phyloP scores from a whole-genome alignment of 1,140 invertebrate genomes.

The Potamilus streckersoni region DNA sequence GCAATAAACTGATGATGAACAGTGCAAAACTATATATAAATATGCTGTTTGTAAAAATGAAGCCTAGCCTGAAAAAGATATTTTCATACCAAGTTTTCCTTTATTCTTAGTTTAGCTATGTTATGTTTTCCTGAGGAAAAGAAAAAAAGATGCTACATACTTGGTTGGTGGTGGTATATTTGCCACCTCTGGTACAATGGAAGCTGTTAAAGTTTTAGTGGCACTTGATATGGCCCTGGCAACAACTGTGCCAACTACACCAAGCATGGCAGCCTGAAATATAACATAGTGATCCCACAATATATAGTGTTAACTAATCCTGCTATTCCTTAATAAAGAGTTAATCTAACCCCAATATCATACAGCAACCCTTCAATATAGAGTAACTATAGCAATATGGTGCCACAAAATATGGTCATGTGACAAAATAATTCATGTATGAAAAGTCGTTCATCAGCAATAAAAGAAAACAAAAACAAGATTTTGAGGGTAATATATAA shows the following conservation, averaged over 20 bases:
- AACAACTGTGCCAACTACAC: slow-evolving; percentile 66
- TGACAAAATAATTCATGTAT: no score
- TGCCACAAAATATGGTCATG: no score
- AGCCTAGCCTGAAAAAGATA: no score
- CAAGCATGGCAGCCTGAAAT: slow-evolving; percentile 61
- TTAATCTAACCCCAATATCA: background rate
- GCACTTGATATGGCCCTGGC: slow-evolving; percentile 66
- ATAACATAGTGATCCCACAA: background rate
- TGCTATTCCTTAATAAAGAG: background rate
- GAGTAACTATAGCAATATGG: background rate
- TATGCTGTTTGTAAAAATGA: no score
- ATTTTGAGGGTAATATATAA: no score
- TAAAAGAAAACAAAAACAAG: no score
- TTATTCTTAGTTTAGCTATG: no score
- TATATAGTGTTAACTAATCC: background rate
- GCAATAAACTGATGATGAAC: no score
- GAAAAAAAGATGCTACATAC: slow-evolving; percentile 46
- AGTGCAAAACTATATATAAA: no score
- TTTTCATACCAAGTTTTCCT: no score
- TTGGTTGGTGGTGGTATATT: slow-evolving; percentile 65
- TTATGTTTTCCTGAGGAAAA: no score
- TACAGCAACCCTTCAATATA: background rate
- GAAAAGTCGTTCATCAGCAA: no score
- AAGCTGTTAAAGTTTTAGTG: slow-evolving; percentile 68
- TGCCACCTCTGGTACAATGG: slow-evolving; percentile 67